These are phyloP conservation scores for Peromyscus attwateri DNA, from an alignment of 2,797 vertebrate genomes.

Conservation along the genomic window DNA sequence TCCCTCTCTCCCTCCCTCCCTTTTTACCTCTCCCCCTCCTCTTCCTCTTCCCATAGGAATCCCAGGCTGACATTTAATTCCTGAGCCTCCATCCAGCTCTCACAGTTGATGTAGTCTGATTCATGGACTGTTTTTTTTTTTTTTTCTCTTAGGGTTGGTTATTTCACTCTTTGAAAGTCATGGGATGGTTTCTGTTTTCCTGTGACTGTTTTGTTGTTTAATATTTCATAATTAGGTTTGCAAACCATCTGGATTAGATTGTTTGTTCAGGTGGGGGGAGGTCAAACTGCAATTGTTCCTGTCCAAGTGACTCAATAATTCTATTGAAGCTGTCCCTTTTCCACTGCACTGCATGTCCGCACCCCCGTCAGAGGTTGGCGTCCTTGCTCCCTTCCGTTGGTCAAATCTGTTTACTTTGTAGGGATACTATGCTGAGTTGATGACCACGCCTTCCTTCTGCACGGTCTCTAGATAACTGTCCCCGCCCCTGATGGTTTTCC, in stretches of 20 bases:
- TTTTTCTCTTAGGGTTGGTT: neutral
- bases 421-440: accelerated
- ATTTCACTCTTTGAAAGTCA: neutral
- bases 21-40: neutral
- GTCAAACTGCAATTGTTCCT: neutral
- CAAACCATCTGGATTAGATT: neutral
- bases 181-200: neutral
- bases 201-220: neutral
- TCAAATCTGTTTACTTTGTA: neutral
- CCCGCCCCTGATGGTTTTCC: neutral
- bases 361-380: neutral
- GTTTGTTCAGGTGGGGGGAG: neutral
- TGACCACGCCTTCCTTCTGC: neutral
- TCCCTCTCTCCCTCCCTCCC: too few relatives aligned
- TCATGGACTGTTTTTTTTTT: neutral
- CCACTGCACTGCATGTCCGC: accelerated
- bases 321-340: neutral
- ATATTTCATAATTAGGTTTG: neutral
- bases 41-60: neutral
- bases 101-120: neutral
- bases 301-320: neutral
- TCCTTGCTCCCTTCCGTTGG: neutral
- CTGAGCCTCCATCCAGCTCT: neutral
- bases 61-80: neutral
- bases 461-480: too few relatives aligned